Evolutionary conservation across 2,888 invertebrate genomes (phyloP).

Genomic region (Harpalus rubripes): DNA sequence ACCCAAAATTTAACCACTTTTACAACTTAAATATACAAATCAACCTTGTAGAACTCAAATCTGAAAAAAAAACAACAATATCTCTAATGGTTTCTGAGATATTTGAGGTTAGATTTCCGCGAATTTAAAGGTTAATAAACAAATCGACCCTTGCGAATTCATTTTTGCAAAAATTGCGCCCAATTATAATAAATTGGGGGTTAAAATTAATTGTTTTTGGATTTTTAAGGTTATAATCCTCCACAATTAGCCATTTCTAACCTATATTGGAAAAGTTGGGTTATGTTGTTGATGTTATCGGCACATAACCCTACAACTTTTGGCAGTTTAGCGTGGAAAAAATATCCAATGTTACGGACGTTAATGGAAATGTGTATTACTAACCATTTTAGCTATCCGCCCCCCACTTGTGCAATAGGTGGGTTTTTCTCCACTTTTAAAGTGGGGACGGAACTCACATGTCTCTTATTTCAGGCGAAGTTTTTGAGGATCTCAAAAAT

Average conservation of each 20-base stretch:
- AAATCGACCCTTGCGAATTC: no score
- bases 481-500: conserved; percentile 81
- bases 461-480: conserved; percentile 74
- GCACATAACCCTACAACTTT: conserved; percentile 95
- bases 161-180: no score
- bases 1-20: no score
- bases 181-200: no score
- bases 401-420: conserved; percentile 82
- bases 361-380: conserved; percentile 99
- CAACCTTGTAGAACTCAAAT: no score
- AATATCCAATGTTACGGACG: conserved; percentile 93
- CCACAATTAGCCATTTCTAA: conserved; percentile 95
- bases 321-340: conserved; percentile 92
- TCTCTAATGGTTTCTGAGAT: no score
- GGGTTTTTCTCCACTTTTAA: no score
- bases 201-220: not conserved
- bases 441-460: not conserved
- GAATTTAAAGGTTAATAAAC: no score
- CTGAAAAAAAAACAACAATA: no score
- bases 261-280: conserved; percentile 97
- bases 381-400: conserved; percentile 87
- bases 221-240: conserved; percentile 81
- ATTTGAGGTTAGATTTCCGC: no score
- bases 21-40: no score
- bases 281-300: conserved; percentile 90